phyloP scores from a whole-genome alignment of 2,888 invertebrate species.

The Heliconius aoede region DNA sequence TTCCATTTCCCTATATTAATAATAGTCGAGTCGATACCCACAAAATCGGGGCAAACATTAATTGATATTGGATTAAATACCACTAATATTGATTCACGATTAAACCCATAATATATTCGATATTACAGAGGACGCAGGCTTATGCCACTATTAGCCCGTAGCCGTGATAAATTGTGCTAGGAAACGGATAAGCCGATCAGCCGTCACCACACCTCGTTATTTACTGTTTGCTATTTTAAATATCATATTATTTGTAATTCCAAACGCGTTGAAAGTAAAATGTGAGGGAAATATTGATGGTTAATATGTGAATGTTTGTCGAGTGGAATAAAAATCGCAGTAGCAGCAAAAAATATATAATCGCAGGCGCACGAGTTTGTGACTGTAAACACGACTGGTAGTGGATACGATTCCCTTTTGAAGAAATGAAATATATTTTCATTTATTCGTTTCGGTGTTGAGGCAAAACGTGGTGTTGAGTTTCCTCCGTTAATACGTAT shows the following conservation, averaged over 20 bases:
- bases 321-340: too few relatives aligned
- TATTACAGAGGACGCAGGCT: constrained; percentile 37
- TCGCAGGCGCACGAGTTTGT: too few relatives aligned
- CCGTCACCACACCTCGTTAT: constrained; percentile 28
- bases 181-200: constrained; percentile 41
- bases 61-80: constrained; percentile 34
- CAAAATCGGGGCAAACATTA: constrained; percentile 28
- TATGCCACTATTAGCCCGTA: constrained; percentile 36
- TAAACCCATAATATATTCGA: constrained; percentile 33
- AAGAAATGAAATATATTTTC: too few relatives aligned
- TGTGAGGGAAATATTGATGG: neutral
- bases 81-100: constrained; percentile 34
- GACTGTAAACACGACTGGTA: too few relatives aligned
- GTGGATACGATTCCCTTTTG: too few relatives aligned
- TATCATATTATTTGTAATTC: constrained; percentile 18
- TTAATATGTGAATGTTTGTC: neutral
- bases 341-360: too few relatives aligned
- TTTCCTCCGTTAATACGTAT: too few relatives aligned
- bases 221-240: constrained; percentile 24
- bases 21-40: constrained; percentile 25
- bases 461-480: too few relatives aligned
- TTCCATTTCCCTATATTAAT: constrained; percentile 4
- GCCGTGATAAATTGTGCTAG: constrained; percentile 42
- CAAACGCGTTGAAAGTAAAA: neutral
- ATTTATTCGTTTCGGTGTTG: too few relatives aligned